Percentiles rank a stretch among this genome's conserved stretches.
Conservation (phyloP, 2,888 invertebrate genomes). For the Drosophila siamana region DNA sequence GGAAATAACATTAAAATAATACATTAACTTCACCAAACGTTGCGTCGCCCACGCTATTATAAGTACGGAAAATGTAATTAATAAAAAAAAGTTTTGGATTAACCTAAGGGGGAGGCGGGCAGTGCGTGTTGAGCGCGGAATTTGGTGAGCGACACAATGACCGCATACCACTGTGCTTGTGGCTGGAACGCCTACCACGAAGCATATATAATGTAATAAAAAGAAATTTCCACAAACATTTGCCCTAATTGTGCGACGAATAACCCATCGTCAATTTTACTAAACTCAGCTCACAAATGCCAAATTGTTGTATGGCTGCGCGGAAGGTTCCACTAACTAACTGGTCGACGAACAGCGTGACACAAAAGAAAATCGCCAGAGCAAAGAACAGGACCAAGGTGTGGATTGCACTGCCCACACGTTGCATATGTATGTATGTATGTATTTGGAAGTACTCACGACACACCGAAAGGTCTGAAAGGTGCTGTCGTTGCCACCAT, state of each 20-base stretch:
- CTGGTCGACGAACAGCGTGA: slow-evolving; percentile 66
- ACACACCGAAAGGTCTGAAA: slow-evolving; percentile 37
- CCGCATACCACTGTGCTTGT: slow-evolving; percentile 28
- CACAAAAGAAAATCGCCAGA: slow-evolving; percentile 52
- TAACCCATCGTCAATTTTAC: slow-evolving; percentile 17
- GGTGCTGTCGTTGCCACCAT: slow-evolving; percentile 33
- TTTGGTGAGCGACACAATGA: slow-evolving; percentile 2
- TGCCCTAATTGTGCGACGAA: slow-evolving; percentile 70
- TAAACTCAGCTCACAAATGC: slow-evolving; percentile 31
- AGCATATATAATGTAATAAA: slow-evolving; percentile 70
- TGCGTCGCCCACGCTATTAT: slow-evolving; percentile 57
- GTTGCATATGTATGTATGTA: slow-evolving; percentile 71
- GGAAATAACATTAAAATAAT: slow-evolving; percentile 77
- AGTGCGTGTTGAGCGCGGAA: neutral
- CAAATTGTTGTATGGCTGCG: slow-evolving; percentile 17
- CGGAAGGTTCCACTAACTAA: slow-evolving; percentile 11
- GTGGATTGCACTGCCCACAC: slow-evolving; percentile 40
- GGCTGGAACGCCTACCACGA: slow-evolving; percentile 33
- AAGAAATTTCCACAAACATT: slow-evolving; percentile 75
- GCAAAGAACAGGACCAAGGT: slow-evolving; percentile 14
- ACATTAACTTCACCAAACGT: slow-evolving; percentile 77
- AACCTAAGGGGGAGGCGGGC: neutral
- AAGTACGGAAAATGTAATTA: slow-evolving; percentile 50
- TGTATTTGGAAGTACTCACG: slow-evolving; percentile 48
- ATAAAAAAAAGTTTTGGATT: slow-evolving; percentile 33